phyloP scores from a whole-genome alignment of 1,140 invertebrate species.

The Drosophila paulistorum region DNA sequence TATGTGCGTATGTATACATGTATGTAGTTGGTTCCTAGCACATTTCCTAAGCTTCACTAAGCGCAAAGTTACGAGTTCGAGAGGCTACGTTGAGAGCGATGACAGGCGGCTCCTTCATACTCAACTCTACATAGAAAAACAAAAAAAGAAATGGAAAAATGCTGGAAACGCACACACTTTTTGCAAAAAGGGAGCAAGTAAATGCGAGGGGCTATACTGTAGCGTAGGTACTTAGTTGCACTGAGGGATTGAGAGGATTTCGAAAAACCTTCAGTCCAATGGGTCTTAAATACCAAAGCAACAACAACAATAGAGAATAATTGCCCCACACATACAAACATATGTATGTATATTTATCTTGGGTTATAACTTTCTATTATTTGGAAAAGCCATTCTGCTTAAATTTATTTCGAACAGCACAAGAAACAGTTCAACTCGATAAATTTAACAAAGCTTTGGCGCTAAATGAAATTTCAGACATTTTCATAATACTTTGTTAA shows the following conservation, averaged over 20 bases:
- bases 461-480: neutral
- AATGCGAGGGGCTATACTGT: neutral
- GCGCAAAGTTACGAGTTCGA: conserved; percentile 53
- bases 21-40: conserved; percentile 26
- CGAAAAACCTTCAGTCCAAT: conserved; percentile 6
- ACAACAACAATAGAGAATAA: neutral
- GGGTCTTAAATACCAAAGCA: conserved; percentile 4
- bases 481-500: neutral
- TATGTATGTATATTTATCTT: too few species aligned
- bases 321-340: neutral
- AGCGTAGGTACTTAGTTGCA: conserved; percentile 10
- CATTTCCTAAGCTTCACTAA: conserved; percentile 58
- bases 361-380: neutral
- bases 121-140: neutral
- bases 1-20: neutral
- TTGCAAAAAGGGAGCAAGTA: neutral
- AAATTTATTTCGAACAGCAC: too few species aligned
- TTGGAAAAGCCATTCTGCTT: neutral
- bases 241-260: conserved; percentile 10
- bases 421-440: too few species aligned
- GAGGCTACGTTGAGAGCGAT: conserved; percentile 10
- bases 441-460: too few species aligned
- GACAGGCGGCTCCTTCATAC: conserved; percentile 1
- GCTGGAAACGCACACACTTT: neutral
- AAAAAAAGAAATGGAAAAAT: neutral